Conservation (phyloP, 2,113 vertebrate species). For the Aramus guarauna region DNA sequence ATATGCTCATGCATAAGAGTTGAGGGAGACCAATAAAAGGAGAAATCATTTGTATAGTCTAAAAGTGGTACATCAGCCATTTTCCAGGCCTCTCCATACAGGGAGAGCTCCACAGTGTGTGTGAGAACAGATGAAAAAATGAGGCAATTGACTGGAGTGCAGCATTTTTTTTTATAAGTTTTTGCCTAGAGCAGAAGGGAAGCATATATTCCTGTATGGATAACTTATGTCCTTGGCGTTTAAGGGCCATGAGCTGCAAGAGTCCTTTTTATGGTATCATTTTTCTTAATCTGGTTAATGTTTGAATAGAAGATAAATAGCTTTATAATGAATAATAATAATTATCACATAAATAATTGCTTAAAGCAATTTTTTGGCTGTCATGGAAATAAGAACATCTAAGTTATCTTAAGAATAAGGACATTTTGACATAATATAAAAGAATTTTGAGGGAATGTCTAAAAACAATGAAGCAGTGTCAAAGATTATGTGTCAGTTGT, state of each 20-base stretch:
- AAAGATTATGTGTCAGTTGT: not conserved
- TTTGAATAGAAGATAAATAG: conserved; percentile 48
- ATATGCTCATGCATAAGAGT: not conserved
- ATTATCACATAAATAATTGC: conserved; percentile 56
- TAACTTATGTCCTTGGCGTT: conserved; percentile 12
- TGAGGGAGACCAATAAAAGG: not conserved
- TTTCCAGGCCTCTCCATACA: not conserved
- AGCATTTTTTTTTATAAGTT: not conserved
- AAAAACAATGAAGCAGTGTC: not conserved
- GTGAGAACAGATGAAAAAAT: not conserved
- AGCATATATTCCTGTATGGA: not conserved
- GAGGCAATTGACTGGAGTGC: not conserved
- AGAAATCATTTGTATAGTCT: not conserved
- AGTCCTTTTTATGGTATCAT: conserved; percentile 9
- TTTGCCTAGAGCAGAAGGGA: not conserved
- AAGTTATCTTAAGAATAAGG: conserved; percentile 22
- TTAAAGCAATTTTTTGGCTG: conserved; percentile 49
- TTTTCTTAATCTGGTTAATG: conserved; percentile 44
- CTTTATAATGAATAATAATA: conserved; percentile 50
- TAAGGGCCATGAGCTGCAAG: not conserved
- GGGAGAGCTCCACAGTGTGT: not conserved
- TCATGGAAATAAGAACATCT: conserved; percentile 25
- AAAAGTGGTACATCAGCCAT: not conserved
- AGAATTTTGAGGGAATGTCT: not conserved
- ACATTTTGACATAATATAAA: conserved; percentile 12